phyloP scores from a whole-genome alignment of 1,140 invertebrate species.

The Hypsibius dujardini region DNA sequence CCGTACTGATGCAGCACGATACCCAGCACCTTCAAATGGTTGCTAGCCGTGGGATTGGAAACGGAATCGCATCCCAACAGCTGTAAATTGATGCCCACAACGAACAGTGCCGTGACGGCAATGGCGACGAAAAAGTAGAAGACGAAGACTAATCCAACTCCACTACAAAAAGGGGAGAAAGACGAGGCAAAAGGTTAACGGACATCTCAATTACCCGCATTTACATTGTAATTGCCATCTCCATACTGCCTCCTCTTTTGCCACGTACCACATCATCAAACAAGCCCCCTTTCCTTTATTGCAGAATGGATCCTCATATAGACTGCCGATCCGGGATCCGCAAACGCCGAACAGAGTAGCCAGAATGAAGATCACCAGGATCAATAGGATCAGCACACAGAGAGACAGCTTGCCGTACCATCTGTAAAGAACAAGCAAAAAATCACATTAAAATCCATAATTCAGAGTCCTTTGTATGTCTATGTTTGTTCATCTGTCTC shows the following conservation, averaged over 20 bases:
- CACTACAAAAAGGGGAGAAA: background rate
- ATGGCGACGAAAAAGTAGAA: background rate
- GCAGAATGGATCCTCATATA: conserved; percentile 7
- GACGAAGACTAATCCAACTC: background rate
- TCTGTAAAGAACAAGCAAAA: too few relatives aligned
- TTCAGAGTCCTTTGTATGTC: too few relatives aligned
- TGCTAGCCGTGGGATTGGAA: background rate
- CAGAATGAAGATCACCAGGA: conserved; percentile 8
- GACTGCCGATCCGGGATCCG: background rate
- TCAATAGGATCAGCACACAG: background rate
- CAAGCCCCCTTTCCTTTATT: conserved; percentile 7
- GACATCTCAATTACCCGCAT: background rate
- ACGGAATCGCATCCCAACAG: conserved; percentile 7
- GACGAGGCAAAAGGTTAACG: conserved; percentile 6
- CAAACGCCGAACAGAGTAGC: conserved; percentile 4
- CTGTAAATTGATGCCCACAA: background rate
- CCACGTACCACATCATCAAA: conserved; percentile 12
- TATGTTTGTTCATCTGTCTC: too few relatives aligned
- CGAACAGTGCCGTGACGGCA: background rate
- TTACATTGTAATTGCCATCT: background rate
- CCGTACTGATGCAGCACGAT: background rate
- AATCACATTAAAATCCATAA: too few relatives aligned
- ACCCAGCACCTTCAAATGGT: background rate
- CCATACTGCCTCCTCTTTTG: background rate
- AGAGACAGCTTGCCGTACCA: background rate